Base-by-base conservation (phyloP, 2,113 vertebrate species). In the Clarias batrachus region DNA sequence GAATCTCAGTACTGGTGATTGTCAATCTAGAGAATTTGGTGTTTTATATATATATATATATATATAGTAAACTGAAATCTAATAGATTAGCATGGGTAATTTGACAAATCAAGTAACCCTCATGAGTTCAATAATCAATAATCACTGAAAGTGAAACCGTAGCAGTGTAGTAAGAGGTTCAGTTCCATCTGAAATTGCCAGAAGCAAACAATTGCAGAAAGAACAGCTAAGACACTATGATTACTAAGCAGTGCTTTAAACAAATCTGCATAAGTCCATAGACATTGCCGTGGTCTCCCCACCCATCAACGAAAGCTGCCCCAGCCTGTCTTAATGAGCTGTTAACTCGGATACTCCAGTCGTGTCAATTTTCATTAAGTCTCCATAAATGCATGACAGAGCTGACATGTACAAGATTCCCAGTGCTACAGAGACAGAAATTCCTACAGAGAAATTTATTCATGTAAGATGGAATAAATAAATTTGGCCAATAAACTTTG, bases 191-290 rank as follows among this genome's bases (percentile, higher is more conserved):
- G 74, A 14, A 77, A 27, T 4, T 17, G 48, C 1, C 74, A 2
- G 13, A 56, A 27, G 57, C 59, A 19, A 54, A 11, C 76, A 59
- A 79, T 19, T 3, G n/a, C 17, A 27, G 6, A 77, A 56, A 77
- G 23, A n/a, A 54, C 41, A n/a, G n/a, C 5, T n/a, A 16, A 16
- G 54, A 56, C 48, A 14, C 0, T n/a, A 76, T 52, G 41, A 52
- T 6, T 76, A 52, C 73, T 25, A 73, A 25, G n/a, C 3, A 27
- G 13, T 54, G 81, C 74, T 77, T 71, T 37, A 33, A 21, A 66
- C 37, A 52, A 91, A 96, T 96, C 95, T 96, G 95, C 88, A 95
- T 94, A 80, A 94, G 87, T 71, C 93, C 92, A 0, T 93, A 92
- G 21, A 63, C 92, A 9, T 94, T 94, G 25, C 93, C 89, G 0